phyloP scores from a whole-genome alignment of 2,113 vertebrate species.

The Tetrax tetrax region DNA sequence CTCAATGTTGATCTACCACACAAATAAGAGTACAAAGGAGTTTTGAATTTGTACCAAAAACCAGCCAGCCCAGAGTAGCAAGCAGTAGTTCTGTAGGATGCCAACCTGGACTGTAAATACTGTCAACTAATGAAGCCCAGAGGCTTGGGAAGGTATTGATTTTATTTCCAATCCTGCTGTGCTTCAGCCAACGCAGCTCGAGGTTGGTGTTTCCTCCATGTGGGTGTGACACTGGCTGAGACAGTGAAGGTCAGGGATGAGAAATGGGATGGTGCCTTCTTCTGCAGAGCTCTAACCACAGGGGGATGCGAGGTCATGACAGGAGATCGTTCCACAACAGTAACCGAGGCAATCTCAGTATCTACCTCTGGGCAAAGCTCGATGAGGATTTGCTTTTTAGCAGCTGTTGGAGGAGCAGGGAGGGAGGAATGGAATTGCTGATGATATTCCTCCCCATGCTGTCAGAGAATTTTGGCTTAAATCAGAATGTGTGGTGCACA shows the following conservation, averaged over 20 bases:
- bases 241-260: background rate
- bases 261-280: background rate
- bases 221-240: background rate
- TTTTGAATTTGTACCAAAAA: background rate
- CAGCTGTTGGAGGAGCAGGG: background rate
- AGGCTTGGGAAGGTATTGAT: background rate
- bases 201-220: background rate
- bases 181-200: background rate
- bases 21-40: background rate
- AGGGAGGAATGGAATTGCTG: background rate
- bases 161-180: background rate
- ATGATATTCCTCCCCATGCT: background rate
- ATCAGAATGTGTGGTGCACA: background rate
- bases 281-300: background rate
- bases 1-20: fast-evolving
- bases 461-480: background rate
- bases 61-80: background rate
- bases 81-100: background rate
- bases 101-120: background rate
- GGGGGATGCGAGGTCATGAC: background rate
- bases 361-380: background rate
- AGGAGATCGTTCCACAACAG: background rate
- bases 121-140: background rate
- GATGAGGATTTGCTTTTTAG: background rate
- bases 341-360: background rate